Percentiles rank a stretch among this genome's conserved stretches.
Conservation (phyloP, 2,888 invertebrate species). For the Neelides folsomi region DNA sequence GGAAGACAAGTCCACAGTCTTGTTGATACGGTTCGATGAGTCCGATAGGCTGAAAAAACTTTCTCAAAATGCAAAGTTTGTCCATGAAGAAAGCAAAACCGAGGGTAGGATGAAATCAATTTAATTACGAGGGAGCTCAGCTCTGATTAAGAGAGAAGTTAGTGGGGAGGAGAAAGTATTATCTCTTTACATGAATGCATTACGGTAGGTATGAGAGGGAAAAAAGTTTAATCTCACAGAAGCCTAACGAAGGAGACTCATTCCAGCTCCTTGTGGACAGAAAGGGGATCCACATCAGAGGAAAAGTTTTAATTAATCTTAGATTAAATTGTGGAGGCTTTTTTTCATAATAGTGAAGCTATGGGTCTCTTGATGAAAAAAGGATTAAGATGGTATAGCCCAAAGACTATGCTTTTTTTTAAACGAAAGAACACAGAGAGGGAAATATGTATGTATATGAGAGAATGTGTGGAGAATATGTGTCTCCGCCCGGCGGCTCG, state of each 20-base stretch:
- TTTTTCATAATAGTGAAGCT: constrained; percentile 7
- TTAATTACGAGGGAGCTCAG: constrained; percentile 20
- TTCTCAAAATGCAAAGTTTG: too few species aligned
- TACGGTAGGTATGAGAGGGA: not conserved
- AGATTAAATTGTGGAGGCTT: constrained; percentile 29
- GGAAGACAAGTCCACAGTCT: too few species aligned
- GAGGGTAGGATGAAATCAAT: constrained; percentile 23
- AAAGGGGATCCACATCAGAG: constrained; percentile 7
- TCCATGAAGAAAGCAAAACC: too few species aligned
- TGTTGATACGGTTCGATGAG: too few species aligned
- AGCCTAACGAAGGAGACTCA: not conserved
- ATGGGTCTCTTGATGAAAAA: constrained; percentile 21
- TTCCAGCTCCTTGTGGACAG: not conserved
- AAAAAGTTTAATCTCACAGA: constrained; percentile 13
- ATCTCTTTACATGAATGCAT: constrained; percentile 3
- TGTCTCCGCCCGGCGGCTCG: not conserved
- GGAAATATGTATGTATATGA: too few species aligned
- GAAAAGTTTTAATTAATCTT: constrained; percentile 29
- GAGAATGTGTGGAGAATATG: too few species aligned
- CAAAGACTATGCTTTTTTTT: not conserved
- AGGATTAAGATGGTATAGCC: constrained; percentile 16
- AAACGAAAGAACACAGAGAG: too few species aligned
- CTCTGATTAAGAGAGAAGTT: constrained; percentile 17
- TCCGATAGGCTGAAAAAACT: too few species aligned
- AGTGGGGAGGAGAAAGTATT: constrained; percentile 10